phyloP scores from a whole-genome alignment of 1,140 invertebrate species.

The Trichogramma pretiosum region DNA sequence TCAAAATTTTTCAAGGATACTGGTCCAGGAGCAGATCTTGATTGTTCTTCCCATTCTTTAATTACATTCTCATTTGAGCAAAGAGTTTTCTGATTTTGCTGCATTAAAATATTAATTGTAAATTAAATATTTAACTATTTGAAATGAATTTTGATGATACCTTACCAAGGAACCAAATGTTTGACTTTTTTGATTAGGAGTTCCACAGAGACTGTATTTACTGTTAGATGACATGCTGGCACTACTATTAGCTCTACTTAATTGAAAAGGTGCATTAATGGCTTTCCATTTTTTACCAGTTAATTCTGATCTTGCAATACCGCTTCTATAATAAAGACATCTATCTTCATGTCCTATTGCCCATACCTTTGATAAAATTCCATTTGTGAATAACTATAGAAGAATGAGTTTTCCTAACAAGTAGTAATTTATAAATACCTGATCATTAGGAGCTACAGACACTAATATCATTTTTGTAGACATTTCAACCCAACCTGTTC shows the following conservation, averaged over 20 bases:
- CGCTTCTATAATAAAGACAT: conserved; percentile 68
- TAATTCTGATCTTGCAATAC: conserved; percentile 65
- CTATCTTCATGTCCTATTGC: conserved; percentile 63
- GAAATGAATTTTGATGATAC: conserved; percentile 6
- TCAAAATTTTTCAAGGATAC: conserved; percentile 42
- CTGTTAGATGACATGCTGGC: conserved; percentile 50
- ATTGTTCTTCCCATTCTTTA: conserved; percentile 52
- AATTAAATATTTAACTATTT: conserved; percentile 4
- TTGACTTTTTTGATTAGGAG: conserved; percentile 39
- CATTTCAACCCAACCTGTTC: conserved; percentile 76
- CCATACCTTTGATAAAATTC: conserved; percentile 47
- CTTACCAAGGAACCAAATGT: conserved; percentile 45
- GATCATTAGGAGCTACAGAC: conserved; percentile 79
- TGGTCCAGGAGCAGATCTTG: conserved; percentile 50
- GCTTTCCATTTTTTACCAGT: conserved; percentile 80
- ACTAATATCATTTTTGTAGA: conserved; percentile 73
- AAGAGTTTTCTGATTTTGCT: conserved; percentile 45
- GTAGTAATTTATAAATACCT: conserved; percentile 45
- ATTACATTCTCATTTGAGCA: conserved; percentile 44
- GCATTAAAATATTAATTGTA: conserved; percentile 14
- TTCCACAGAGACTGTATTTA: conserved; percentile 47
- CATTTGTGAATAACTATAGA: background rate
- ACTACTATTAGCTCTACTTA: conserved; percentile 69
- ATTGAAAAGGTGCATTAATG: conserved; percentile 65
- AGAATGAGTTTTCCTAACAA: conserved; percentile 1